Evolutionary conservation across 2,797 vertebrate species (phyloP).

Genomic region (Paratrypauchen microcephalus): DNA sequence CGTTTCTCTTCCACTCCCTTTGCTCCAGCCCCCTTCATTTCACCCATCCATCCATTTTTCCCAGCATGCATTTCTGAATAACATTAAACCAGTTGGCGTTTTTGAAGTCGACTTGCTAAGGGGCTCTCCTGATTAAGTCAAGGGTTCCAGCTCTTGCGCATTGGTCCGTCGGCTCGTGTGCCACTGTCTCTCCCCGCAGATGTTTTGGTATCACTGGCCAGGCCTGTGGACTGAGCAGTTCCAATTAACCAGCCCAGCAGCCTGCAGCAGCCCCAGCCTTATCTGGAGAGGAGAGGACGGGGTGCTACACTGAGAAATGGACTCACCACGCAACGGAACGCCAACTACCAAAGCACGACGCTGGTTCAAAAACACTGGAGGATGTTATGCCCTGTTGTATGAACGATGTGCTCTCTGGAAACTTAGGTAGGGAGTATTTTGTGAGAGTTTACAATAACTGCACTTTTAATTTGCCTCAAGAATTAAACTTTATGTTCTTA

Average conservation of each 20-base stretch:
- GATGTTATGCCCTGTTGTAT: conserved; percentile 3
- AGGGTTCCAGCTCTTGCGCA: conserved; percentile 14
- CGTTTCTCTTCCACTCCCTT: no score
- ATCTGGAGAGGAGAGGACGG: conserved; percentile 44
- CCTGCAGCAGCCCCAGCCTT: conserved; percentile 67
- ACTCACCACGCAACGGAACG: conserved; percentile 19
- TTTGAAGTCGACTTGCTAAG: conserved; percentile 46
- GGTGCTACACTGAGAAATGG: conserved; percentile 35
- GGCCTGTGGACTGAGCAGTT: conserved; percentile 61
- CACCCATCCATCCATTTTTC: no score
- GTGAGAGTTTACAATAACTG: no score
- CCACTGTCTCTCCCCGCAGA: conserved; percentile 59
- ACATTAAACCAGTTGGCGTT: conserved; percentile 35
- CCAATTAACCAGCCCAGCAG: conserved; percentile 75
- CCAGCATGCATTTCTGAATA: background rate
- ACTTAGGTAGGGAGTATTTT: conserved; percentile 6
- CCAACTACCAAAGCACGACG: conserved; percentile 12
- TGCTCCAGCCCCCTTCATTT: no score
- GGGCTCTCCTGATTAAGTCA: conserved; percentile 34
- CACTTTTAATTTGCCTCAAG: no score
- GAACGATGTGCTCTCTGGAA: conserved; percentile 29
- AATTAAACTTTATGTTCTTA: no score
- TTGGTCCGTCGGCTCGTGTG: conserved; percentile 37
- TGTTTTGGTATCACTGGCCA: conserved; percentile 72
- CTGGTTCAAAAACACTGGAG: conserved; percentile 16